Evolutionary conservation across 2,888 invertebrate species (phyloP).

Genomic region (Notocelia uddmanniana): DNA sequence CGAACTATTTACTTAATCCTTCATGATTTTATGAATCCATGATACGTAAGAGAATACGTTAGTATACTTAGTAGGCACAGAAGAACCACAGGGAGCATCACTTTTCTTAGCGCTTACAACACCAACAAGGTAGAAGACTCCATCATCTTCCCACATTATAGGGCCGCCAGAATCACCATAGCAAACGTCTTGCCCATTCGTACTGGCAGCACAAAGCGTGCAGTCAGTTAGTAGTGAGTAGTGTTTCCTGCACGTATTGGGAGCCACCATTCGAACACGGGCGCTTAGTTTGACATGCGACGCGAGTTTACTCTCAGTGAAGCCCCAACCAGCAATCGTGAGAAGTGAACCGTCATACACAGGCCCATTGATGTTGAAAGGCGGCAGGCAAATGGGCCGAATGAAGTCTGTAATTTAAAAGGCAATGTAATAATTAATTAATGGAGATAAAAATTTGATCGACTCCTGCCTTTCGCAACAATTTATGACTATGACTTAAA

Average conservation of each 20-base stretch:
- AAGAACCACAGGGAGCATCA: not conserved
- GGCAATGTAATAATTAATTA: no score
- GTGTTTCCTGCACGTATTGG: not conserved
- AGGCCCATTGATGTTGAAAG: slow-evolving; percentile 2
- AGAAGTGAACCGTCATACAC: not conserved
- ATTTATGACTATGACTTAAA: no score
- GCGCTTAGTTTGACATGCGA: not conserved
- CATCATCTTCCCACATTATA: slow-evolving; percentile 12
- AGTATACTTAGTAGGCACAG: slow-evolving; percentile 10
- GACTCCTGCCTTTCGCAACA: no score
- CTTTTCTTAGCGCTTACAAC: not conserved
- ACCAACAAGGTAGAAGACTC: not conserved
- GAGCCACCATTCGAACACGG: not conserved
- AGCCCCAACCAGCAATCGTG: slow-evolving; percentile 6
- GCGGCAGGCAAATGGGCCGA: slow-evolving; percentile 17
- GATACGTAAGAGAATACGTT: not conserved
- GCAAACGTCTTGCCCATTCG: slow-evolving; percentile 2
- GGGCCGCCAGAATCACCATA: slow-evolving; percentile 9
- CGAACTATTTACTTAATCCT: not conserved
- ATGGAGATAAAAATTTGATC: no score
- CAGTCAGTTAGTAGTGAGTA: slow-evolving; percentile 5
- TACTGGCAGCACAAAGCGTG: slow-evolving; percentile 2
- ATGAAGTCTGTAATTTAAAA: slow-evolving; percentile 14
- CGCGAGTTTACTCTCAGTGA: not conserved
- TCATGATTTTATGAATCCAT: slow-evolving; percentile 12